Percentiles rank a stretch among this genome's conserved stretches.
phyloP scores from a whole-genome alignment of 2,888 invertebrate genomes.

The Cacoxenus indagator region DNA sequence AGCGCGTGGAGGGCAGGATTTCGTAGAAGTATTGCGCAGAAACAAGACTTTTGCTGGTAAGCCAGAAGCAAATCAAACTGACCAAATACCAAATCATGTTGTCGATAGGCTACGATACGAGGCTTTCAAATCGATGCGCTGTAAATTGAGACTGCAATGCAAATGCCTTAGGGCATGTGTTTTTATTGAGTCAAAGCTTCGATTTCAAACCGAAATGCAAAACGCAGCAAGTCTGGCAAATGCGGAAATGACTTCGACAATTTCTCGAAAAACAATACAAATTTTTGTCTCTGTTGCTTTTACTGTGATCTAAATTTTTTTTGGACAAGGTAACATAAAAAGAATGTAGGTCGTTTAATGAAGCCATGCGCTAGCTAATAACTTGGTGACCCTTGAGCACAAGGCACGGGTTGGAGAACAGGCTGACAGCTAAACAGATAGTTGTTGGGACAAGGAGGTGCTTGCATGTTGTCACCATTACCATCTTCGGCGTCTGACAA shows the following conservation, averaged over 20 bases:
- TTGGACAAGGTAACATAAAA: constrained; percentile 35
- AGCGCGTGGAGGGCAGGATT: constrained; percentile 30
- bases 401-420: constrained; percentile 13
- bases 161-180: constrained; percentile 26
- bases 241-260: constrained; percentile 14
- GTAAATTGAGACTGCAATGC: constrained; percentile 44
- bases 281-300: background rate
- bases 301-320: constrained; percentile 9
- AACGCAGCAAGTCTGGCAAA: constrained; percentile 33
- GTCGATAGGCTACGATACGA: background rate
- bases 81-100: constrained; percentile 8
- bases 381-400: background rate
- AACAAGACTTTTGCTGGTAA: constrained; percentile 15
- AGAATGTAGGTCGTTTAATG: background rate
- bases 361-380: background rate
- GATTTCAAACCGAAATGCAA: constrained; percentile 38
- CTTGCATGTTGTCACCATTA: constrained; percentile 15
- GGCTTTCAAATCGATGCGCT: constrained; percentile 10
- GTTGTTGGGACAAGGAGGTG: constrained; percentile 20
- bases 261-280: constrained; percentile 18
- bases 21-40: constrained; percentile 17
- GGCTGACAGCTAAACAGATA: constrained; percentile 19
- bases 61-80: constrained; percentile 36
- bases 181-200: constrained; percentile 43
- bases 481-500: background rate